Percentiles rank a stretch among this genome's conserved stretches.
Conservation (phyloP, 2,113 vertebrate genomes). For the Lophochroa leadbeateri region DNA sequence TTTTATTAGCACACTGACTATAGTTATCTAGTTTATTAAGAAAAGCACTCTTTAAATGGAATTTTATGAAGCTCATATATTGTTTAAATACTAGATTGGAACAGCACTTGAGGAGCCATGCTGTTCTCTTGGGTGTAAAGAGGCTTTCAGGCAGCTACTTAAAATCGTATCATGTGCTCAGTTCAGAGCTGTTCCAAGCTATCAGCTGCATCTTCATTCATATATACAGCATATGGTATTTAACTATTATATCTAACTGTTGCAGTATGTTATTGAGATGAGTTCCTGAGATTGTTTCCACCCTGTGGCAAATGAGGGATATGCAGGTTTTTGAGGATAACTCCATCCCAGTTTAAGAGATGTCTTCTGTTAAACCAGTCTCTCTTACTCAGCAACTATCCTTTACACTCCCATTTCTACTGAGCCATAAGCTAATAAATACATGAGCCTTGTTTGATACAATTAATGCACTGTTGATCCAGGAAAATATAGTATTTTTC, state of each 20-base stretch:
- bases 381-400: neutral
- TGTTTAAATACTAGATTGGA: neutral
- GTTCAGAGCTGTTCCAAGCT: neutral
- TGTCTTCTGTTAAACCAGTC: neutral
- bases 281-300: neutral
- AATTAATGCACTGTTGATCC: neutral
- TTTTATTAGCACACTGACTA: neutral
- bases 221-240: neutral
- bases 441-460: neutral
- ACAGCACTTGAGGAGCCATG: neutral
- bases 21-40: neutral
- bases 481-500: neutral
- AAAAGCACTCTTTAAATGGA: neutral
- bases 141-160: neutral
- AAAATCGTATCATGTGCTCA: neutral
- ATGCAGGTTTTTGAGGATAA: neutral
- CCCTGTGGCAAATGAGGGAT: neutral
- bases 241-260: neutral
- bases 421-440: neutral
- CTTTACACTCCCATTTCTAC: neutral
- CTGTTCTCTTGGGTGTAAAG: neutral
- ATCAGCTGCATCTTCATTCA: neutral
- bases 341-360: neutral
- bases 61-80: neutral
- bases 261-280: neutral